Evolutionary conservation across 2,888 invertebrate species (phyloP).

Genomic region (Nomada goodeniana): DNA sequence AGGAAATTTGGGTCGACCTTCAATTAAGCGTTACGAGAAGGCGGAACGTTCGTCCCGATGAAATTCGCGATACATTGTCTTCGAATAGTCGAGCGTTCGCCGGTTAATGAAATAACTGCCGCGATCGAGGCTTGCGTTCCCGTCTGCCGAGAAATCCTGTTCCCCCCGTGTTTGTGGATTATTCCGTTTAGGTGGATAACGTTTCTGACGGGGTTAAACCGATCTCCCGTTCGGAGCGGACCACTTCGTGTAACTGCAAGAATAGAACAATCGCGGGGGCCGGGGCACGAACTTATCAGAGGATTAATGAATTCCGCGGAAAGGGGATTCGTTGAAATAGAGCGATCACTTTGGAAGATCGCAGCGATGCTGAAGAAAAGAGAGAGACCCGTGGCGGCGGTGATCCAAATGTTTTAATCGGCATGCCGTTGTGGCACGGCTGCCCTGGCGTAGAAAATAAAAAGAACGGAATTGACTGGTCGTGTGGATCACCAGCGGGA

Average conservation of each 20-base stretch:
- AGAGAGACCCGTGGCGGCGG: neutral
- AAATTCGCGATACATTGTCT: neutral
- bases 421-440: neutral
- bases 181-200: neutral
- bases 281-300: neutral
- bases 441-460: neutral
- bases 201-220: constrained; percentile 15
- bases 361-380: neutral
- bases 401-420: constrained; percentile 51
- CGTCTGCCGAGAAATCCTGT: neutral
- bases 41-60: neutral
- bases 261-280: constrained; percentile 6
- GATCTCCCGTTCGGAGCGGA: constrained; percentile 3
- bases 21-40: neutral
- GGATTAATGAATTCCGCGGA: constrained; percentile 37
- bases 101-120: neutral
- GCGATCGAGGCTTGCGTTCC: neutral
- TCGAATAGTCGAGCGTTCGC: neutral
- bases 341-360: constrained; percentile 32
- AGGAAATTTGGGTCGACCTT: constrained; percentile 27
- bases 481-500: constrained; percentile 41
- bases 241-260: constrained; percentile 11
- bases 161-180: neutral
- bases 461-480: constrained; percentile 29
- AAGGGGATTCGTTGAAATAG: constrained; percentile 15